Evolutionary conservation across 2,113 vertebrate species (phyloP).

Genomic region (Gorsachius goisagi): DNA sequence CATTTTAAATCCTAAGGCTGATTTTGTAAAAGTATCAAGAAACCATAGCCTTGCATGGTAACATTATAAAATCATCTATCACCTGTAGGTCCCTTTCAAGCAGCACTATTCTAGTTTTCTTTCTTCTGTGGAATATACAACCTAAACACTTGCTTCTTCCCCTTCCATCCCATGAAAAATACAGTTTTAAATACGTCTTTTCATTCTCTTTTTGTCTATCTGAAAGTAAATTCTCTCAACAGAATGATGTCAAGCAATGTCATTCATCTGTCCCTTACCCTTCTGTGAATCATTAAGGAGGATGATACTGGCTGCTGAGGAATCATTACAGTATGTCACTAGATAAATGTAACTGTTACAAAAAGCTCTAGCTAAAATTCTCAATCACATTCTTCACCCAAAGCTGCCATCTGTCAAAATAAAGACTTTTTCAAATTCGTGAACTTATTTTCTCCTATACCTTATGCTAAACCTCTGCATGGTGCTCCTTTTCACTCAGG

Average conservation of each 20-base stretch:
- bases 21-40: background rate
- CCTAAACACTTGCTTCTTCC: background rate
- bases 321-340: background rate
- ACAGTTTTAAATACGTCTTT: background rate
- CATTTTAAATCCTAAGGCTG: background rate
- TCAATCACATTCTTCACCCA: background rate
- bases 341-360: background rate
- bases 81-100: background rate
- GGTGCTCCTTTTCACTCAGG: background rate
- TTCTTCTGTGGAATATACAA: background rate
- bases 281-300: background rate
- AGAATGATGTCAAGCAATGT: background rate
- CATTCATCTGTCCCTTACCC: background rate
- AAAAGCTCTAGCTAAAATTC: background rate
- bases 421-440: background rate
- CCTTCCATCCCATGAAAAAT: background rate
- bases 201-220: background rate
- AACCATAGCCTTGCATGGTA: rapidly evolving
- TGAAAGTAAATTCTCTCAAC: background rate
- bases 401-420: background rate
- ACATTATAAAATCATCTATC: background rate
- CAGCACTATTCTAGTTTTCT: background rate
- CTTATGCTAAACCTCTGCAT: background rate
- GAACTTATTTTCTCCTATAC: background rate
- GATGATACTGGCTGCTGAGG: background rate